Evolutionary conservation across 2,888 invertebrate species (phyloP).

Genomic region (Drosophila subsilvestris): DNA sequence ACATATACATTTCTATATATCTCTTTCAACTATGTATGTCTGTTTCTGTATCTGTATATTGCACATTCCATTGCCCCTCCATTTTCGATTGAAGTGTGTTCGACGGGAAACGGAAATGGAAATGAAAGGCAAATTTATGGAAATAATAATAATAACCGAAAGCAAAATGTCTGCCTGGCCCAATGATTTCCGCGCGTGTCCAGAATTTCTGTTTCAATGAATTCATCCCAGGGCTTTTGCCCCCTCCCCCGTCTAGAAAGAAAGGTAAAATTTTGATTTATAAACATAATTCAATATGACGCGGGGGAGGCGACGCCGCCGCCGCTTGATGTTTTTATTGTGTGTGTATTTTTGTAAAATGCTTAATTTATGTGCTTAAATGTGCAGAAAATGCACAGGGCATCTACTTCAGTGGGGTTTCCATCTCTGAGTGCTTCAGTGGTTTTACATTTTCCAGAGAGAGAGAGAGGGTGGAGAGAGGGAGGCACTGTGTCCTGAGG

Average conservation of each 20-base stretch:
- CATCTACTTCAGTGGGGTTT: no score
- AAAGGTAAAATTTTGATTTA: constrained; percentile 50
- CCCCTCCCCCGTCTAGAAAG: neutral
- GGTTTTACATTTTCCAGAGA: neutral
- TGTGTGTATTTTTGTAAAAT: constrained; percentile 49
- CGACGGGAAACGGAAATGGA: constrained; percentile 65
- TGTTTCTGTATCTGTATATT: constrained; percentile 6
- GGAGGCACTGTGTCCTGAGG: constrained; percentile 41
- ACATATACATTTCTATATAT: neutral
- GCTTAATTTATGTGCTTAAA: constrained; percentile 69
- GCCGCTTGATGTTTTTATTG: constrained; percentile 58
- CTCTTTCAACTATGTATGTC: neutral
- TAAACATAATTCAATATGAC: constrained; percentile 61
- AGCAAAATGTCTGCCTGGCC: constrained; percentile 6
- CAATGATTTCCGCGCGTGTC: constrained; percentile 43
- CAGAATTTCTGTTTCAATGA: constrained; percentile 40
- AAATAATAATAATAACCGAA: constrained; percentile 62
- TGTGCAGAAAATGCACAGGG: constrained; percentile 65
- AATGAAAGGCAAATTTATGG: constrained; percentile 76
- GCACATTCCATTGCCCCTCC: constrained; percentile 28
- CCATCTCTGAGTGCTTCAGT: neutral
- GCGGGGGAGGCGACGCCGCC: constrained; percentile 10
- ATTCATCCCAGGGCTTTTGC: neutral
- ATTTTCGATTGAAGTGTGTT: constrained; percentile 59
- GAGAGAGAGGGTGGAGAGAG: neutral